These are phyloP conservation scores for Dryococelus australis DNA, from an alignment of 2,888 invertebrate genomes.

Conservation along the genomic window DNA sequence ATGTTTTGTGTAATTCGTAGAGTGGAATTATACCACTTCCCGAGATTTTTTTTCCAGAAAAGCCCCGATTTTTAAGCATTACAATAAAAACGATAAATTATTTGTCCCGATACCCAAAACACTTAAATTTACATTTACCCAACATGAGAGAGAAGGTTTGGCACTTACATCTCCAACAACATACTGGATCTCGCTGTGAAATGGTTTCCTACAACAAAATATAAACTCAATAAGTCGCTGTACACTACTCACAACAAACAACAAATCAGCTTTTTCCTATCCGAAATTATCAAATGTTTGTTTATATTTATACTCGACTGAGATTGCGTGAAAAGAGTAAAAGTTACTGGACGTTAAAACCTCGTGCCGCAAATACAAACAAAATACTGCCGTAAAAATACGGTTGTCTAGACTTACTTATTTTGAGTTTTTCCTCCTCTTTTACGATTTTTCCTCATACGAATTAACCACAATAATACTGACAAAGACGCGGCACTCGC, in stretches of 20 bases:
- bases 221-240: neutral
- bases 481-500: conserved; percentile 72
- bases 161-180: conserved; percentile 50
- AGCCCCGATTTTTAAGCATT: too few relatives aligned
- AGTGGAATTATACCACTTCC: too few relatives aligned
- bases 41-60: too few relatives aligned
- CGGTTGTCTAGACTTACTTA: neutral
- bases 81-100: too few relatives aligned
- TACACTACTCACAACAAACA: neutral
- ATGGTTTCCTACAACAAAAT: conserved; percentile 44
- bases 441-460: conserved; percentile 63
- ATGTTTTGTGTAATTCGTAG: too few relatives aligned
- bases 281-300: neutral
- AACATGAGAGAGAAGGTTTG: too few relatives aligned
- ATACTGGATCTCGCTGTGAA: conserved; percentile 48
- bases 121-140: too few relatives aligned
- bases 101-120: too few relatives aligned
- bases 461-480: conserved; percentile 66
- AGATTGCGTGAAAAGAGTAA: too few relatives aligned
- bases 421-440: conserved; percentile 54
- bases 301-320: too few relatives aligned
- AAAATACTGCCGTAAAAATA: neutral
- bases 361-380: neutral
- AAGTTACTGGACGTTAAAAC: too few relatives aligned
- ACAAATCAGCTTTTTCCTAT: neutral